Conservation (phyloP, 2,888 invertebrate genomes). For the Oithona nana region DNA sequence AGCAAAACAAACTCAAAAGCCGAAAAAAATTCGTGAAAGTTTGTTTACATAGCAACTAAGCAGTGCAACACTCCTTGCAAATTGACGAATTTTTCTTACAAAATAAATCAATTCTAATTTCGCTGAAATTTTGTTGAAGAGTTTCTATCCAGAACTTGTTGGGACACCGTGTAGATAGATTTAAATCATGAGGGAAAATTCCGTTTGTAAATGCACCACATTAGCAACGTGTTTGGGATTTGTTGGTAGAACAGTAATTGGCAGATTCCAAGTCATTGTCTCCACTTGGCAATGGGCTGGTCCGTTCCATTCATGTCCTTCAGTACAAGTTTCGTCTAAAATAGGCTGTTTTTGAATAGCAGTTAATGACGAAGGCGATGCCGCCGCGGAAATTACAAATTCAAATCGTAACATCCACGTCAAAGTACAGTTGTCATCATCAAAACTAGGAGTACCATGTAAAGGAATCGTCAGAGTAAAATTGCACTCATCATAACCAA, state of each 20-base stretch:
- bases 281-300: not conserved
- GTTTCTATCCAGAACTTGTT: too few species aligned
- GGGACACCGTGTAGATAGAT: too few species aligned
- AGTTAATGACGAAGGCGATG: too few species aligned
- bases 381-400: not conserved
- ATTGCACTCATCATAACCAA: not conserved
- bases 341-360: not conserved
- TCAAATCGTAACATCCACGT: not conserved
- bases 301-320: not conserved
- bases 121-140: too few species aligned
- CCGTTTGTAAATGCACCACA: not conserved
- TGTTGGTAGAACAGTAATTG: not conserved
- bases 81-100: too few species aligned
- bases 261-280: conserved; percentile 4
- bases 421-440: not conserved
- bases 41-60: too few species aligned
- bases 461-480: conserved; percentile 1
- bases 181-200: not conserved
- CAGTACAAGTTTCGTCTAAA: not conserved
- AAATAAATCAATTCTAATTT: too few species aligned
- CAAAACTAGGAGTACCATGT: conserved; percentile 3
- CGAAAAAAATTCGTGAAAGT: too few species aligned
- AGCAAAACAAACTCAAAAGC: too few species aligned
- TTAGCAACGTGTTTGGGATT: not conserved
- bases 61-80: too few species aligned